phyloP scores from a whole-genome alignment of 2,888 invertebrate genomes.

The Lucinisca nassula region DNA sequence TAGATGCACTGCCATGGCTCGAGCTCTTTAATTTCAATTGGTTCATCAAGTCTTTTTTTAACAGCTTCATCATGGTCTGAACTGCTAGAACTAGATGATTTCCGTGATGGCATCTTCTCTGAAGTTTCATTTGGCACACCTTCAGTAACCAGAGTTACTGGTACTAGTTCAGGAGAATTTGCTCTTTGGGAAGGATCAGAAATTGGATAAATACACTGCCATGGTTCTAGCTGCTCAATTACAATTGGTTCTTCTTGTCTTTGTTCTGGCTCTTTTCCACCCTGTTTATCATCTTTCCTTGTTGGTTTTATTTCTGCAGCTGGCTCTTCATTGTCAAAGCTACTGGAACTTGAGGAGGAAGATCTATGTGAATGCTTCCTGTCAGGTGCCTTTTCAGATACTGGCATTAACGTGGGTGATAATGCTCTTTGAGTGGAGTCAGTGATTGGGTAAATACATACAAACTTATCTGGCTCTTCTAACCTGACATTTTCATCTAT shows the following conservation, averaged over 20 bases:
- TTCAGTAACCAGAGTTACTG: neutral
- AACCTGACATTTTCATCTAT: neutral
- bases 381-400: neutral
- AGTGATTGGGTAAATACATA: neutral
- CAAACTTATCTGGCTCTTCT: neutral
- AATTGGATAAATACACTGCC: neutral
- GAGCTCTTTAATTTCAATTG: neutral
- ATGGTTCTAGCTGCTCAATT: neutral
- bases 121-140: neutral
- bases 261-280: no score
- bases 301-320: no score
- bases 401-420: neutral
- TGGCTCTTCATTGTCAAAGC: neutral
- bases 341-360: neutral
- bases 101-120: neutral
- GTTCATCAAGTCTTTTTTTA: neutral
- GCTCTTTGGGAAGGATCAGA: neutral
- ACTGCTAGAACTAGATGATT: neutral
- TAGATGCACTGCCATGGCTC: neutral
- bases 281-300: no score
- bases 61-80: neutral
- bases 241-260: neutral
- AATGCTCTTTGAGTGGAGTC: neutral
- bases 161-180: neutral
- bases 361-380: neutral